Conservation (phyloP, 2,888 invertebrate genomes). For the Zygogramma bicolorata region DNA sequence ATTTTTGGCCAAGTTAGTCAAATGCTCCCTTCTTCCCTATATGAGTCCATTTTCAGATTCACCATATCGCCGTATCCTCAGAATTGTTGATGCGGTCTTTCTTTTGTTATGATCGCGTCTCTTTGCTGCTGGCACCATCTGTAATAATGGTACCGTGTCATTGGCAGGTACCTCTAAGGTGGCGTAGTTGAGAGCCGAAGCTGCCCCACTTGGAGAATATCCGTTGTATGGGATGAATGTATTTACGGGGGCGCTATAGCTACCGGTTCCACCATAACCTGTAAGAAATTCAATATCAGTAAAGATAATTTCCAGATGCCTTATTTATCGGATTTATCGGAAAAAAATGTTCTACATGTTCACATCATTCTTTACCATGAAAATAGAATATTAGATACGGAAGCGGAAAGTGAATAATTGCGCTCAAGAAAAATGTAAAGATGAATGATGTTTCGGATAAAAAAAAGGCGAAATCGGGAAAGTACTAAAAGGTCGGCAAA, state of each 20-base stretch:
- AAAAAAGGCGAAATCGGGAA: too few relatives aligned
- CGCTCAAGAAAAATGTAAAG: too few relatives aligned
- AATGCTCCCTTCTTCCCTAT: constrained; percentile 16
- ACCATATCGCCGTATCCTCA: constrained; percentile 43
- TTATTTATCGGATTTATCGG: not conserved
- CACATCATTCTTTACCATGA: too few relatives aligned
- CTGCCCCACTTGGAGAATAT: constrained; percentile 16
- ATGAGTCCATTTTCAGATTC: constrained; percentile 14
- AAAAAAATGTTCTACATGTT: not conserved
- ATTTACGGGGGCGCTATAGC: not conserved
- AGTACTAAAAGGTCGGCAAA: too few relatives aligned
- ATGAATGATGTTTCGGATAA: too few relatives aligned
- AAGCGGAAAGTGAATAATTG: too few relatives aligned
- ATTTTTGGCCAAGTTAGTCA: too few relatives aligned
- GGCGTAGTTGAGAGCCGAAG: constrained; percentile 47
- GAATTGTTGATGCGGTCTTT: constrained; percentile 37
- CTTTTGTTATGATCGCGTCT: constrained; percentile 38
- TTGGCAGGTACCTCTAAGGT: constrained; percentile 49
- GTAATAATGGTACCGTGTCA: constrained; percentile 27
- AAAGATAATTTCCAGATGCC: not conserved
- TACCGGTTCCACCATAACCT: not conserved
- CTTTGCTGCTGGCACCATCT: constrained; percentile 27
- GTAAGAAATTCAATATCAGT: not conserved
- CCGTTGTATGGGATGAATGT: not conserved
- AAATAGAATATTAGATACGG: too few relatives aligned